Conservation (phyloP, 2,113 vertebrate species). For the Lepidothrix coronata region DNA sequence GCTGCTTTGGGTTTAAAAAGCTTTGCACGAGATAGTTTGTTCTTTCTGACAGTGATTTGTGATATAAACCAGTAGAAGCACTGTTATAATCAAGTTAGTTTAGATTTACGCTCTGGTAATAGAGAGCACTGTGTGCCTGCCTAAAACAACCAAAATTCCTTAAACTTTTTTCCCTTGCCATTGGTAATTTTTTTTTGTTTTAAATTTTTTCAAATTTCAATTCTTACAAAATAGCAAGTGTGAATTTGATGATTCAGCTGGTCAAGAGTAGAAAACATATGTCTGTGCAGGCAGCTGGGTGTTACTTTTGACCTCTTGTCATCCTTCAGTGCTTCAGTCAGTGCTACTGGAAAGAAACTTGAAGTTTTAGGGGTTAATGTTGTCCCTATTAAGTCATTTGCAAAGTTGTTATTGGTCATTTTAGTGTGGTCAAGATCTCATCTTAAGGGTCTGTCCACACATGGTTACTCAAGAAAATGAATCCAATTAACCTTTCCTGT, state of each 20-base stretch:
- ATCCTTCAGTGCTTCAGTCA: neutral
- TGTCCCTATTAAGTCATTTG: neutral
- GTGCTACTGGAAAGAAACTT: neutral
- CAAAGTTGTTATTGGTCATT: neutral
- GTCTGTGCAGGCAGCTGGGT: neutral
- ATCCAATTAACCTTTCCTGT: conserved; percentile 25
- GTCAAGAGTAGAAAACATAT: neutral
- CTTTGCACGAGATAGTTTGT: neutral
- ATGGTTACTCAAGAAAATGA: conserved; percentile 11
- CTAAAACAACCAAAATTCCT: neutral
- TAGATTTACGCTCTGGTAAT: neutral
- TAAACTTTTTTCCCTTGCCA: neutral
- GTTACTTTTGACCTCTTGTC: neutral
- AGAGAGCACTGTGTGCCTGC: neutral
- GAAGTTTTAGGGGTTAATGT: neutral
- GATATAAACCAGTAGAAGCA: neutral
- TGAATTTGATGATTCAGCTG: neutral
- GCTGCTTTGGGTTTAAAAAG: neutral
- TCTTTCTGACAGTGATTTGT: neutral
- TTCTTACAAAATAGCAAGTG: neutral
- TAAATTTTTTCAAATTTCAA: neutral
- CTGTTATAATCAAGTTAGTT: neutral
- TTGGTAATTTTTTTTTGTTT: neutral
- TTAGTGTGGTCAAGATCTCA: neutral
- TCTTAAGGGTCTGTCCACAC: neutral